Evolutionary conservation across 2,113 vertebrate species (phyloP), one percentile per base, ranked within the genome.

Genomic region (Etheostoma spectabile): DNA sequence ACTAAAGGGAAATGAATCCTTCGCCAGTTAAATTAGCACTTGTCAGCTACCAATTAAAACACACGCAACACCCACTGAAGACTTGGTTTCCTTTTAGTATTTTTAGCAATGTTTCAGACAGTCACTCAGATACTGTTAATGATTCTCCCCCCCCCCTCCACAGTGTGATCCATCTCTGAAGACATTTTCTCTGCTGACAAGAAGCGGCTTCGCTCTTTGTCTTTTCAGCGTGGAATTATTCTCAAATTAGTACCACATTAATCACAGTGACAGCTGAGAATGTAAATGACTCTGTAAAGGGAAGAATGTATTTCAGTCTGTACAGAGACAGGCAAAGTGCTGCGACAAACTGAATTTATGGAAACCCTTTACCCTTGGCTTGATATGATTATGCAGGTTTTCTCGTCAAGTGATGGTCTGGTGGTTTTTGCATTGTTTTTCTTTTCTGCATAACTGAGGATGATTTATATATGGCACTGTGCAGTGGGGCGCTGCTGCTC

Each of bases 231-330:
- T 51, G 79, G 89, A 92, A 91, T 93, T 91, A 89, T 91, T 89
- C 90, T 88, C 84, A 92, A 89, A 94, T 94, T 93, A 93, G 92
- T 64, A 21, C 30, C 82, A 75, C 92, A 92, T 92, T 92, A 88
- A 93, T 94, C 93, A 90, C 89, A 56, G n/a, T 68, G 90, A 88
- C 90, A 88, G 82, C 72, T 72, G 24, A 4, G 77, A 86, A 90
- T 93, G 80, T 93, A 91, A 94, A 87, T 77, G 85, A 85, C 83
- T 92, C 76, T 21, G 74, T 77, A 59, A 81, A 56, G 64, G 60
- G 33, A 65, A 61, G 74, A 81, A 80, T 82, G 79, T 80, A 82
- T 79, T 49, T 68, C 70, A 38, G 57, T 19, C 16, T 68, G 71
- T 27, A 57, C 53, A 53, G 51, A 24, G 51, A 75, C 30, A 64